Conservation (phyloP, 37 sponge, comb jelly and placozoan species). For the Spongia lamella region DNA sequence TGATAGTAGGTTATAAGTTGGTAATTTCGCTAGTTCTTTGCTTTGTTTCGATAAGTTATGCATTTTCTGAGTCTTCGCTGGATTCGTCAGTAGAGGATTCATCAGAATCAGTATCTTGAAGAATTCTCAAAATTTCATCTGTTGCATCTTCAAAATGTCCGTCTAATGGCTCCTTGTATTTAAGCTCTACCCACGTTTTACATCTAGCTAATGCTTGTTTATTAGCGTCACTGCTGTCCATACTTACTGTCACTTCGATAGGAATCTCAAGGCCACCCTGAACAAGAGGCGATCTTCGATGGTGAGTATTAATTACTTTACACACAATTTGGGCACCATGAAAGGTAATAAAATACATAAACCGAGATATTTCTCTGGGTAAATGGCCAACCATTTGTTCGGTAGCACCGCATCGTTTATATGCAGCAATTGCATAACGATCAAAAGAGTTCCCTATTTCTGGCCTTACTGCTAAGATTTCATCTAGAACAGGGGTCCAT, state of each 20-base stretch:
- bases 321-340: slow-evolving; percentile 22
- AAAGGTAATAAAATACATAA: slow-evolving; percentile 15
- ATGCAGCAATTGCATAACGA: slow-evolving; percentile 32
- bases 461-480: not conserved
- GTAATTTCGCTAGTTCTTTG: no score
- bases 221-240: slow-evolving; percentile 22
- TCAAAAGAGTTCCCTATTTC: slow-evolving; percentile 21
- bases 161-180: slow-evolving; percentile 54
- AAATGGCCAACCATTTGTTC: slow-evolving; percentile 33
- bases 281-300: slow-evolving; percentile 22
- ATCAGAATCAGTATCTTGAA: no score
- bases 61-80: no score
- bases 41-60: no score
- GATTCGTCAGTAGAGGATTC: no score
- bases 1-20: no score
- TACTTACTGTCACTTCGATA: slow-evolving; percentile 27
- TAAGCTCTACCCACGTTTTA: not conserved
- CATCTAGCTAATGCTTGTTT: not conserved
- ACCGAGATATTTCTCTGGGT: slow-evolving; percentile 23
- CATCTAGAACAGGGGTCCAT: slow-evolving; percentile 15
- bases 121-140: slow-evolving; percentile 8
- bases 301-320: slow-evolving; percentile 1
- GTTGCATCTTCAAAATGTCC: slow-evolving; percentile 49
- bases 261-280: slow-evolving; percentile 41
- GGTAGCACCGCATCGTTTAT: not conserved